Conservation (phyloP, 2,888 invertebrate genomes). For the Chydorus sphaericus region DNA sequence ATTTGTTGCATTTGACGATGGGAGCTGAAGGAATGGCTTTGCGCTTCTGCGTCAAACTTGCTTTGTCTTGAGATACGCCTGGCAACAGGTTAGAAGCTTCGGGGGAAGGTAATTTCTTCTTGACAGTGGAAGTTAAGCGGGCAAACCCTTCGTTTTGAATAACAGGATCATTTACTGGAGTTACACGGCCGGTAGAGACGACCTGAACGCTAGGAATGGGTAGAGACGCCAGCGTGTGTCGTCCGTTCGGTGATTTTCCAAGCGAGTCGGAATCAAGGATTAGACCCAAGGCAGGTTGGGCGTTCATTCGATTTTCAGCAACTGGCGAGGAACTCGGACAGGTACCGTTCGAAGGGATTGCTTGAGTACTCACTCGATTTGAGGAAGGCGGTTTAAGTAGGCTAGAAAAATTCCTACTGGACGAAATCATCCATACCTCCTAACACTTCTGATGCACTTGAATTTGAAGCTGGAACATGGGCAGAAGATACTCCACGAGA, state of each 20-base stretch:
- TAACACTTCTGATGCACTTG: not conserved
- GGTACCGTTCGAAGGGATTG: not conserved
- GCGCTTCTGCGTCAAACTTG: not conserved
- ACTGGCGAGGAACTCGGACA: not conserved
- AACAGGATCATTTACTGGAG: not conserved
- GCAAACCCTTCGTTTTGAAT: not conserved
- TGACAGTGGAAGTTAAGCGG: slow-evolving; percentile 5
- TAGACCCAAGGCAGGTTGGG: no score
- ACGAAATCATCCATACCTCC: no score
- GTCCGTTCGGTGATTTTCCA: not conserved
- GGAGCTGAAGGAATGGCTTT: not conserved
- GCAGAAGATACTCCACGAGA: not conserved
- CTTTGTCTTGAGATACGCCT: not conserved
- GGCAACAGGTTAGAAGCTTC: not conserved
- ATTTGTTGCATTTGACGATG: slow-evolving; percentile 5
- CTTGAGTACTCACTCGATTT: not conserved
- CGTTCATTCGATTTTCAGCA: no score
- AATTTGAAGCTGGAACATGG: not conserved
- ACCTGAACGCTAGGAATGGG: not conserved
- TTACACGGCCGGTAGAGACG: not conserved
- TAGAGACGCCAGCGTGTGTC: not conserved
- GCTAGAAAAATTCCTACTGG: no score
- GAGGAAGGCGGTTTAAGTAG: not conserved
- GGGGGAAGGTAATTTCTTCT: not conserved
- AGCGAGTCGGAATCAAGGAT: no score